Evolutionary conservation across 2,113 vertebrate genomes (phyloP).

Genomic region (Empidonax alnorum): DNA sequence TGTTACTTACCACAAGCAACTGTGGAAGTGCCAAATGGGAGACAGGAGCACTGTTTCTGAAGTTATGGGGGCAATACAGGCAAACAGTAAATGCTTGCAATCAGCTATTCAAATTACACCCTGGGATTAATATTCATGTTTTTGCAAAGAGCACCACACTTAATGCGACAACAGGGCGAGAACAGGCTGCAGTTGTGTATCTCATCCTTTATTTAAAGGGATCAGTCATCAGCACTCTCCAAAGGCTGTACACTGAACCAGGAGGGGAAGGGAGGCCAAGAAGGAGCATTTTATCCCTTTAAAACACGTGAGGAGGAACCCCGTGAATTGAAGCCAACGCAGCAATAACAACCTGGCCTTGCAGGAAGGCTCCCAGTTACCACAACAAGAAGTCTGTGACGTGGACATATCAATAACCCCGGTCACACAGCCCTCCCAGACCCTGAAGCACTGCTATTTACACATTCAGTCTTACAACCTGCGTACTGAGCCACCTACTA

Average conservation of each 20-base stretch:
- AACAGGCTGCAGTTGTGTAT: neutral
- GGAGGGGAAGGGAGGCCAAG: neutral
- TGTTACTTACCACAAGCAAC: neutral
- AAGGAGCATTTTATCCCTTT: neutral
- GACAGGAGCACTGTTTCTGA: neutral
- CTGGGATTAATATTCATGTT: neutral
- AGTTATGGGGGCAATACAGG: neutral
- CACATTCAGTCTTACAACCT: fast-evolving
- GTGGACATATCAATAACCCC: neutral
- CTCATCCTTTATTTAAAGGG: neutral
- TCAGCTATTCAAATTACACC: neutral
- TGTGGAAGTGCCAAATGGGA: neutral
- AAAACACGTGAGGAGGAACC: fast-evolving
- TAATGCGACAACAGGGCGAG: fast-evolving
- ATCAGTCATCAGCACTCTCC: neutral
- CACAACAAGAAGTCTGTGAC: fast-evolving
- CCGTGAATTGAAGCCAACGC: fast-evolving
- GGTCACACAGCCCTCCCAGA: neutral
- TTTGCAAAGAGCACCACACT: neutral
- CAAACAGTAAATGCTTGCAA: neutral
- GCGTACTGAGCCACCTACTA: neutral
- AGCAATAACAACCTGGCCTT: neutral
- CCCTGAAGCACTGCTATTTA: no score
- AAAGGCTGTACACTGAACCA: neutral
- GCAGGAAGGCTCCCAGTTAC: neutral